A percentile compares a stretch with the other conserved stretches of the same genome.
These are phyloP conservation scores for Okamejei kenojei DNA, from an alignment of 2,797 vertebrate genomes.

Conservation along the genomic window DNA sequence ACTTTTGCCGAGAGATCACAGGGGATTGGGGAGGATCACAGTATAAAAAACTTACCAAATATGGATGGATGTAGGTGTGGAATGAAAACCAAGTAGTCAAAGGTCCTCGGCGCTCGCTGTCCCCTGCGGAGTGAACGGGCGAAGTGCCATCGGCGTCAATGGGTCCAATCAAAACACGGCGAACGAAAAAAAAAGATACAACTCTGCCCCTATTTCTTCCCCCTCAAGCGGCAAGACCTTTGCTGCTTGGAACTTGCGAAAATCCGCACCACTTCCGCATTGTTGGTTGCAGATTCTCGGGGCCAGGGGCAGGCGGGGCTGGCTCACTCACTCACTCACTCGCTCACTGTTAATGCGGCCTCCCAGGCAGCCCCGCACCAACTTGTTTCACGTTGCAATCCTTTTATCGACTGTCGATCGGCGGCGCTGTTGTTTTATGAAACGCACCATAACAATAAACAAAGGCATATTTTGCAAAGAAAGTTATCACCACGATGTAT, in stretches of 20 bases:
- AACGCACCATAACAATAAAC: neutral
- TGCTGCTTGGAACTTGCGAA: neutral
- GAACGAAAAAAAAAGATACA: neutral
- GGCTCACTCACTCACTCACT: too few species aligned
- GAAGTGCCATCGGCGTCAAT: neutral
- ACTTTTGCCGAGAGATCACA: neutral
- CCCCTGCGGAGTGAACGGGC: neutral
- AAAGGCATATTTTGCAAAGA: neutral
- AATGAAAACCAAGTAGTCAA: neutral
- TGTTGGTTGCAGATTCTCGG: neutral
- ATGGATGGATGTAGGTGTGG: neutral
- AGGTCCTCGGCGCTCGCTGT: neutral
- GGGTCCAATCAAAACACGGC: neutral
- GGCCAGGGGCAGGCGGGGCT: neutral
- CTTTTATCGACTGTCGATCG: neutral
- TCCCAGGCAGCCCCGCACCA: too few species aligned
- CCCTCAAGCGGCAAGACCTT: neutral
- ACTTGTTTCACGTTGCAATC: neutral
- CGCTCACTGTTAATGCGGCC: neutral
- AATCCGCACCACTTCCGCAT: neutral
- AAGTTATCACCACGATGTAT: neutral
- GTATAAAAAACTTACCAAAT: constrained; percentile 8
- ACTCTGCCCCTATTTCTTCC: too few species aligned
- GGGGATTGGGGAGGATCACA: neutral
- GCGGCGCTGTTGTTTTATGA: neutral